A percentile compares a stretch with the other conserved stretches of the same genome.
These are phyloP conservation scores for Lagenorhynchus albirostris DNA, from an alignment of 2,113 vertebrate genomes.

Conservation along the genomic window DNA sequence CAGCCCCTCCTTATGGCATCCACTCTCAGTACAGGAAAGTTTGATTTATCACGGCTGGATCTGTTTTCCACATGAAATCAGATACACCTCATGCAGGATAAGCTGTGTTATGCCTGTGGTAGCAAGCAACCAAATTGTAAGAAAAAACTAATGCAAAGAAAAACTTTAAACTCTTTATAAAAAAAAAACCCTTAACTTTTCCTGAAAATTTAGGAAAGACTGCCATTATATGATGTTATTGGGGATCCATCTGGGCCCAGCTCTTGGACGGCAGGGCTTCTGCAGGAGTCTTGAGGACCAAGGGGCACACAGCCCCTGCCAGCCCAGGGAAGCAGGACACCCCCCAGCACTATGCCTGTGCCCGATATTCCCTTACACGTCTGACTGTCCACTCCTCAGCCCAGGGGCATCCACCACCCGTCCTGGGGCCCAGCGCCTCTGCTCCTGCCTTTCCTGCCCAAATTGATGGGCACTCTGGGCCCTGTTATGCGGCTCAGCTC, in stretches of 20 bases:
- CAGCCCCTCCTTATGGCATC: no score
- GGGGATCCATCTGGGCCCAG: accelerated
- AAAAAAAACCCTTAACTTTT: neutral
- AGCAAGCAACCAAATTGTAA: neutral
- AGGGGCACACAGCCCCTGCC: accelerated
- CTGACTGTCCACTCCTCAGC: accelerated
- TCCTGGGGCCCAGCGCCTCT: accelerated
- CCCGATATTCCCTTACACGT: accelerated
- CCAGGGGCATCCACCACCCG: neutral
- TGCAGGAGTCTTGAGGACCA: neutral
- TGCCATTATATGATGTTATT: accelerated
- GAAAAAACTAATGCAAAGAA: neutral
- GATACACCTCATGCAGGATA: accelerated
- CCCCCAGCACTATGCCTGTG: neutral
- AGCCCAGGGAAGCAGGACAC: accelerated
- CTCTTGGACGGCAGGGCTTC: neutral
- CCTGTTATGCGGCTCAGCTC: no score
- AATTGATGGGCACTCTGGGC: accelerated
- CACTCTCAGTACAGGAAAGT: no score
- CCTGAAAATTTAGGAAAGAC: neutral
- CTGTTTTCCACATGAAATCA: neutral
- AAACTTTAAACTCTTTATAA: neutral
- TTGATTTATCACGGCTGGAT: no score
- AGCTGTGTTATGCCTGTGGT: neutral
- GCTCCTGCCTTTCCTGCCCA: no score